Evolutionary conservation across 2,113 vertebrate genomes (phyloP).

Genomic region (Xenus cinereus): DNA sequence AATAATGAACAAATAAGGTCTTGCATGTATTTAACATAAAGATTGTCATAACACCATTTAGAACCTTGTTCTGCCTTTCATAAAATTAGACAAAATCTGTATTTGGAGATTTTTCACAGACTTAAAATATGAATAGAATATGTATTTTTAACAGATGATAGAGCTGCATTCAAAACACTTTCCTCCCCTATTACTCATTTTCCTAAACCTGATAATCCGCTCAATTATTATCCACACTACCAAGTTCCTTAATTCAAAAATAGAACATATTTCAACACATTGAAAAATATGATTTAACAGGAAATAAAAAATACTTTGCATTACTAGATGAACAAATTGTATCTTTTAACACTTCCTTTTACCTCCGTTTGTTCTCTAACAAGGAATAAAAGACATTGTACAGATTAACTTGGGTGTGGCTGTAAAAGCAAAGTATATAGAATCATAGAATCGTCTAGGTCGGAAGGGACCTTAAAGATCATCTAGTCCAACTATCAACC

Average conservation of each 20-base stretch:
- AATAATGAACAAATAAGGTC: not conserved
- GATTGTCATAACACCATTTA: not conserved
- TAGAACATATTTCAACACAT: not conserved
- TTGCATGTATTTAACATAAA: not conserved
- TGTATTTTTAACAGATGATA: not conserved
- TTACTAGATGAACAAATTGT: not conserved
- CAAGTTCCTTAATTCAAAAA: not conserved
- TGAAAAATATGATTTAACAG: not conserved
- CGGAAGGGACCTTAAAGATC: too few species aligned
- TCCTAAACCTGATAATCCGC: not conserved
- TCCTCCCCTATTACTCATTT: not conserved
- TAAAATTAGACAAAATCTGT: not conserved
- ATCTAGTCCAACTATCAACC: too few species aligned
- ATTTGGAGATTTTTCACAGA: not conserved
- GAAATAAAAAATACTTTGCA: not conserved
- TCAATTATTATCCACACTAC: not conserved
- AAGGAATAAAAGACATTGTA: not conserved
- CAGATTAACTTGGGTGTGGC: rapidly evolving
- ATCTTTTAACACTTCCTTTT: not conserved
- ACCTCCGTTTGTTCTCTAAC: not conserved
- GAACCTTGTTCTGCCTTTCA: not conserved
- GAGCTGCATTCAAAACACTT: rapidly evolving
- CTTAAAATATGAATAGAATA: not conserved
- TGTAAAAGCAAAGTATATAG: not conserved
- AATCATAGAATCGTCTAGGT: too few species aligned